Evolutionary conservation across 1,140 invertebrate species (phyloP), one percentile per base, ranked within the genome.

Genomic region (Belonocnema kinseyi): DNA sequence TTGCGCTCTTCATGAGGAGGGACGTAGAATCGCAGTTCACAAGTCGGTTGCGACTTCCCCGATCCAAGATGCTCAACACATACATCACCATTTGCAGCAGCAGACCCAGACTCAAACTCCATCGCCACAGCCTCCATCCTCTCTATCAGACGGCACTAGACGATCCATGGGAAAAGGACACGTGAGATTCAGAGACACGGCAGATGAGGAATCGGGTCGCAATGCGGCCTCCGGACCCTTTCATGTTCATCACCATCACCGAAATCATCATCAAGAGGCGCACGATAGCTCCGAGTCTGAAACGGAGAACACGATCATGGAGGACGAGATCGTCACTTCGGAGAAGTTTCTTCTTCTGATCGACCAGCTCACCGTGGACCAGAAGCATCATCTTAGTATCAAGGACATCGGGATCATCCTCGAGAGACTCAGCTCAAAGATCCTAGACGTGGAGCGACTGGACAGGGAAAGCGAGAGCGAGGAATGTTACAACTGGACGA

Each of bases 351-450:
- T 98, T 80, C 92, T 98, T 85, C 93, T 98, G 77, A 97, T 97
- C 87, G 97, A 98, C 91, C 97, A 98, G 90, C 93, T 98, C 50
- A 97, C 96, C 83, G 95, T 97, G 80, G 97, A 98, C 86, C 96
- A 97, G 91, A 97, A 97, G 90, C 94, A 95, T 71, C 97, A 98
- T 85, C 93, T 98, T 70, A 97, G 96, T 86, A 97, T 98, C 90
- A 97, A 98, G 90, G 97, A 98, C 90, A 98, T 98, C 91, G 97
- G 97, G 73, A 97, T 98, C 88, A 98, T 98, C 83, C 92, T 98
- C 77, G 97, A 98, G 88, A 92, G 97, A 81, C 93, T 98, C 78
- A 97, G 95, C 89, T 97, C 96, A 6, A 98, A 98, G 91, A 98
- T 98, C 71, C 92, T 98, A 53, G 97, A 98, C 91, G 97, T 98